Conservation (phyloP, 2,888 invertebrate species). For the Pseudococcus jackbeardsleyi region DNA sequence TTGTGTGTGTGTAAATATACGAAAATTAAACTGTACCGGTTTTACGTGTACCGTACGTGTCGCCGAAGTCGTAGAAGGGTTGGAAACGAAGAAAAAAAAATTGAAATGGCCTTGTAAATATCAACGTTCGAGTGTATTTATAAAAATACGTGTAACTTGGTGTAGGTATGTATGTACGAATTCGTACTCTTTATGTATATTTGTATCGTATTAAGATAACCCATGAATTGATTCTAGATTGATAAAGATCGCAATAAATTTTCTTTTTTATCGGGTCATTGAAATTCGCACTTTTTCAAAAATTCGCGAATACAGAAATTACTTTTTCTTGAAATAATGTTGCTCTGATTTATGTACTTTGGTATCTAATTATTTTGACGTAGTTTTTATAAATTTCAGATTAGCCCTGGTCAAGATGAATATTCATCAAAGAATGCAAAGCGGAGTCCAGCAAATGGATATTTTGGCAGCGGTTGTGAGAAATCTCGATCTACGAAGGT, state of each 20-base stretch:
- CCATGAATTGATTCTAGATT: background rate
- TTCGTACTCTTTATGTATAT: background rate
- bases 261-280: background rate
- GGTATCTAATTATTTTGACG: too few species aligned
- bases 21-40: slow-evolving; percentile 37
- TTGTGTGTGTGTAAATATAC: background rate
- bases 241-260: background rate
- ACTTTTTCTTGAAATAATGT: too few species aligned
- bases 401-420: too few species aligned
- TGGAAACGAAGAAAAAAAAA: slow-evolving; percentile 18
- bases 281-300: background rate
- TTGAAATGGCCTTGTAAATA: slow-evolving; percentile 2
- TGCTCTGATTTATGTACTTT: too few species aligned
- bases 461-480: too few species aligned
- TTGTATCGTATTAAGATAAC: too few species aligned
- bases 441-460: too few species aligned
- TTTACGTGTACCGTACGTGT: background rate
- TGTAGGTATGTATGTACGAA: background rate
- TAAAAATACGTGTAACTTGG: too few species aligned
- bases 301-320: too few species aligned
- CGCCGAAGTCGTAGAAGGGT: background rate
- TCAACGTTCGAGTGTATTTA: background rate
- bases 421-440: too few species aligned
- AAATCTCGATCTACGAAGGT: too few species aligned
- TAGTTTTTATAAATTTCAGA: too few species aligned